These are phyloP conservation scores for Cotesia vestalis DNA, from an alignment of 1,140 invertebrate genomes.

Conservation along the genomic window DNA sequence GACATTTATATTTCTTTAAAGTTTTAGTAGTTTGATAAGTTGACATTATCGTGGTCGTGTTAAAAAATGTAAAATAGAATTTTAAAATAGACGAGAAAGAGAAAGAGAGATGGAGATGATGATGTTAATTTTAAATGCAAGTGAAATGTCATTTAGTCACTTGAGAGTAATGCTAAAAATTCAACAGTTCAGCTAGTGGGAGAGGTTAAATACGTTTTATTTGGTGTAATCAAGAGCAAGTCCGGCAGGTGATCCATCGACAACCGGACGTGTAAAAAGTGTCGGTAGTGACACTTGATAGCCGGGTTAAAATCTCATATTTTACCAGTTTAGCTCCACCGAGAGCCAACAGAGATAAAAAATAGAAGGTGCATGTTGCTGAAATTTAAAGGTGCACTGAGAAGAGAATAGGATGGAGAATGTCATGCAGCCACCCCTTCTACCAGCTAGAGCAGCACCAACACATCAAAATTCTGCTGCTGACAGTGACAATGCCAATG, in stretches of 20 bases:
- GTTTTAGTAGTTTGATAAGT: too few relatives aligned
- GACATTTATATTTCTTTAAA: too few relatives aligned
- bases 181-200: background rate
- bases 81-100: too few relatives aligned
- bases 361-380: too few relatives aligned
- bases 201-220: background rate
- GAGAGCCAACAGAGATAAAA: background rate
- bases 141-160: too few relatives aligned
- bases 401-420: slow-evolving; percentile 45
- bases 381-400: background rate
- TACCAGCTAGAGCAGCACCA: slow-evolving; percentile 43
- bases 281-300: slow-evolving; percentile 11
- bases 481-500: slow-evolving; percentile 45
- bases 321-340: too few relatives aligned
- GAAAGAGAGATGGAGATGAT: too few relatives aligned
- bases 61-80: too few relatives aligned
- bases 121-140: too few relatives aligned
- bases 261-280: slow-evolving; percentile 16
- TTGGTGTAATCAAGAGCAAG: slow-evolving; percentile 8
- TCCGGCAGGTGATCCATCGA: slow-evolving; percentile 5
- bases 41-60: too few relatives aligned
- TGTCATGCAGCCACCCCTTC: slow-evolving; percentile 49
- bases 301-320: too few relatives aligned
- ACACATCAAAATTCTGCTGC: slow-evolving; percentile 40
- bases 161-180: background rate